These are phyloP conservation scores for Ondatra zibethicus DNA, from an alignment of 2,113 vertebrate genomes.

Conservation along the genomic window DNA sequence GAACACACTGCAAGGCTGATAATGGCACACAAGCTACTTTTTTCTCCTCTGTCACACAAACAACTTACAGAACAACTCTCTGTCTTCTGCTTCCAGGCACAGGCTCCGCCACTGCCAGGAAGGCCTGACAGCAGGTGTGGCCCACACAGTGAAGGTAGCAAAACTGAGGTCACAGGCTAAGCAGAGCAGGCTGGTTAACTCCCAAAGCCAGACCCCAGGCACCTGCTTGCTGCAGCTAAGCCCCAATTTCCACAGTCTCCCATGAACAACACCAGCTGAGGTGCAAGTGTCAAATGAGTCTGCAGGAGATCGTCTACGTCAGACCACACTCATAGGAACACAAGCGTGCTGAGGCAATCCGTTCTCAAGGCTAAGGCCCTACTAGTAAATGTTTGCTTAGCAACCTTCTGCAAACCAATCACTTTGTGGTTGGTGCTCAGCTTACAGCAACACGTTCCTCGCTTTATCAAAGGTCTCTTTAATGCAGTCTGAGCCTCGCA, in stretches of 20 bases:
- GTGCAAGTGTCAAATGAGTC: too few relatives aligned
- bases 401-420: neutral
- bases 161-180: neutral
- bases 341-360: fast-evolving
- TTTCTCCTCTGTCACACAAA: neutral
- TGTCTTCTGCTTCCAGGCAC: too few relatives aligned
- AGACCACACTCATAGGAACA: neutral
- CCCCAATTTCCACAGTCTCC: neutral
- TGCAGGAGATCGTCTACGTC: too few relatives aligned
- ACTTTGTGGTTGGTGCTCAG: neutral
- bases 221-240: neutral
- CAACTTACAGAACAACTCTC: neutral
- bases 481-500: neutral
- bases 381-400: neutral
- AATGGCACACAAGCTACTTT: too few relatives aligned
- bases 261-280: neutral
- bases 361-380: neutral
- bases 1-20: neutral
- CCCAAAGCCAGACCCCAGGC: neutral
- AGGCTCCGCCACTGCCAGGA: neutral
- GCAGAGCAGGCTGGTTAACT: neutral
- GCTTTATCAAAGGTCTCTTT: neutral
- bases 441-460: neutral
- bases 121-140: neutral
- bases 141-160: neutral